Conservation (phyloP, 2,113 vertebrate genomes). For the Dascyllus trimaculatus region DNA sequence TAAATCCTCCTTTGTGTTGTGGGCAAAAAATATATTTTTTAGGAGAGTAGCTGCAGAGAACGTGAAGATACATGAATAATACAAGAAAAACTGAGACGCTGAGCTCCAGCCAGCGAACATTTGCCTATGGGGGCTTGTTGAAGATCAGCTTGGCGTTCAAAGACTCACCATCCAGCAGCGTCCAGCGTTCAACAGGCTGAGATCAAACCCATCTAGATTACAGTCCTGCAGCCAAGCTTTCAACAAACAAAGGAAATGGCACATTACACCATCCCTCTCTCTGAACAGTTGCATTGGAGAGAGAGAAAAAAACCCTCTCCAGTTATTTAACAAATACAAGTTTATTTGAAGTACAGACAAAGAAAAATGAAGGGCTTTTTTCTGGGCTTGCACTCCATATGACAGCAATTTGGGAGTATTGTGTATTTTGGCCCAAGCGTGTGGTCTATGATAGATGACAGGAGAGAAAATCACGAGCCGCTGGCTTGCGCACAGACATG, state of each 20-base stretch:
- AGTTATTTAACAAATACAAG: constrained; percentile 93
- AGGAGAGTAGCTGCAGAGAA: neutral
- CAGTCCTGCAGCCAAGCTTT: constrained; percentile 73
- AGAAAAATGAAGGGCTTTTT: constrained; percentile 88
- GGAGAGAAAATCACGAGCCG: constrained; percentile 90
- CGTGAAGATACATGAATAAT: constrained; percentile 23
- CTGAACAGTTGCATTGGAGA: constrained; percentile 79
- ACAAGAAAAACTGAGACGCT: constrained; percentile 2
- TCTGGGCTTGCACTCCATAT: constrained; percentile 87
- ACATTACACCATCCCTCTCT: constrained; percentile 83
- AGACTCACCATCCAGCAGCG: constrained; percentile 41
- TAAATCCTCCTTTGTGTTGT: constrained; percentile 1
- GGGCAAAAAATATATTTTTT: neutral
- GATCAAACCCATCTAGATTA: constrained; percentile 68
- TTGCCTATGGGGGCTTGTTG: constrained; percentile 47
- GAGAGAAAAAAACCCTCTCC: constrained; percentile 73
- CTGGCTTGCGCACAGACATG: constrained; percentile 86
- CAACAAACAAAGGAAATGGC: constrained; percentile 86
- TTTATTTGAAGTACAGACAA: constrained; percentile 88
- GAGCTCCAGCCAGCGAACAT: constrained; percentile 18
- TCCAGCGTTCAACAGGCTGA: constrained; percentile 67
- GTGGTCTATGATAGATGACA: constrained; percentile 93
- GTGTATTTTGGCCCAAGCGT: constrained; percentile 92
- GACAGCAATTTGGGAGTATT: constrained; percentile 95
- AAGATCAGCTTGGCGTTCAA: constrained; percentile 41